Conservation (phyloP, 2,797 vertebrate genomes). For the Perodicticus potto region DNA sequence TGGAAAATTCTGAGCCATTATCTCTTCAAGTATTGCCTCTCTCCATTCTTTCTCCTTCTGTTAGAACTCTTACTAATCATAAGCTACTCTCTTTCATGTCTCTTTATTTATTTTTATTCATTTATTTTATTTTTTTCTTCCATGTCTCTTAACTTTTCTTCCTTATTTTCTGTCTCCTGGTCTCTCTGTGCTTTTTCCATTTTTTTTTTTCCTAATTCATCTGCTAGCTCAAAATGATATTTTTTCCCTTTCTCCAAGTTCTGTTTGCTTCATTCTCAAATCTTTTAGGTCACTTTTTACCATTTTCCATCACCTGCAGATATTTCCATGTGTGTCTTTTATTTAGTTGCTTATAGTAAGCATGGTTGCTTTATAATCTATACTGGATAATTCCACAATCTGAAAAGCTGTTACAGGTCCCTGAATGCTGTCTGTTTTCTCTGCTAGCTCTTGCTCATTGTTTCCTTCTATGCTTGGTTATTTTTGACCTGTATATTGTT, state of each 20-base stretch:
- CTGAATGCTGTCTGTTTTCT: not conserved
- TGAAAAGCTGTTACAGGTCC: not conserved
- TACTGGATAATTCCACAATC: not conserved
- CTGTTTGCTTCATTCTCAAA: conserved; percentile 29
- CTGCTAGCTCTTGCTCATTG: not conserved
- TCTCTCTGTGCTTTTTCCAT: conserved; percentile 24
- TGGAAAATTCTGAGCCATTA: conserved; percentile 17
- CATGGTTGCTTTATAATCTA: not conserved
- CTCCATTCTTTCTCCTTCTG: not conserved
- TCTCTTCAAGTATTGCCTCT: not conserved
- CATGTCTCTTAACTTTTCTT: not conserved
- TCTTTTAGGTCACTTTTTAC: not conserved
- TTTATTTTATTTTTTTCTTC: not conserved
- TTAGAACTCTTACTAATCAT: not conserved
- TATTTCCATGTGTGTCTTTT: conserved; percentile 13
- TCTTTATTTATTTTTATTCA: not conserved
- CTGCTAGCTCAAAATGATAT: conserved; percentile 4
- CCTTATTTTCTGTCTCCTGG: not conserved
- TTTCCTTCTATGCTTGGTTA: not conserved
- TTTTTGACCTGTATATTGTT: not conserved
- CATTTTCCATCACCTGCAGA: not conserved
- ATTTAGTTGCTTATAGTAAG: not conserved
- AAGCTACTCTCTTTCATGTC: not conserved
- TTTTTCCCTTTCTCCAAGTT: conserved; percentile 45
- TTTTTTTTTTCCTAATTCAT: not conserved